Evolutionary conservation across 2,113 vertebrate genomes (phyloP), one percentile per base, ranked within the genome.

Genomic region (Atherinomorus stipes): DNA sequence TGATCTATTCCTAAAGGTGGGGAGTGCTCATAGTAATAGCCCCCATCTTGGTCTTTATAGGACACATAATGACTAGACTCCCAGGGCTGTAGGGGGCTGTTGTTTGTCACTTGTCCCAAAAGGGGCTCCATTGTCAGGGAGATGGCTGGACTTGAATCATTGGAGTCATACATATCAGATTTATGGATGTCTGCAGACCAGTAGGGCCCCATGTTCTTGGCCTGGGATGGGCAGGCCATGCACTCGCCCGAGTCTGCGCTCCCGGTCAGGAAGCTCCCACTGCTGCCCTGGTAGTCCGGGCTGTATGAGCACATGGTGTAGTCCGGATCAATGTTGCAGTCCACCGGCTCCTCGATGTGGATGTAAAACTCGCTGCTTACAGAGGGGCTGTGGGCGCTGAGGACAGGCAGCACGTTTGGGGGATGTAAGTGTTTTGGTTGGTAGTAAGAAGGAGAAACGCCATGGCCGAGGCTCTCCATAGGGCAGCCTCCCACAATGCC

Each of bases 361-460:
- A 98, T 97, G 85, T 97, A 99, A 80, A 97, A 99, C 81, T 99
- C 97, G 0, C 94, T 97, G 82, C 93, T 86, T 0, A 98, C 86
- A 0, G 97, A 97, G 9, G 98, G 97, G 86, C 97, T 98, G 75
- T 94, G 96, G 5, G 96, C 96, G 0, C 96, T 96, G 63, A 98
- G 93, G 68, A 98, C 96, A 0, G 97, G 97, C 59, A 98, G 95
- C 74, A 98, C 93, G 0, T 94, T 94, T 0, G 96, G 96, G 0
- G 94, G 90, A 0, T 94, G 94, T 0, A 93, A 91, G 61, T 93
- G 93, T 74, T 95, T 94, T 21, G 94, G 83, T 82, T 95, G 94
- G 5, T 95, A 97, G 91, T 95, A 97, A 13, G 95, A 88, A 0
- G 96, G 95, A 7, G 96, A 96, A 44, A 95, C 85, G 13, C 93